phyloP scores from a whole-genome alignment of 2,797 vertebrate genomes.

The Petrocephalus sullivani region DNA sequence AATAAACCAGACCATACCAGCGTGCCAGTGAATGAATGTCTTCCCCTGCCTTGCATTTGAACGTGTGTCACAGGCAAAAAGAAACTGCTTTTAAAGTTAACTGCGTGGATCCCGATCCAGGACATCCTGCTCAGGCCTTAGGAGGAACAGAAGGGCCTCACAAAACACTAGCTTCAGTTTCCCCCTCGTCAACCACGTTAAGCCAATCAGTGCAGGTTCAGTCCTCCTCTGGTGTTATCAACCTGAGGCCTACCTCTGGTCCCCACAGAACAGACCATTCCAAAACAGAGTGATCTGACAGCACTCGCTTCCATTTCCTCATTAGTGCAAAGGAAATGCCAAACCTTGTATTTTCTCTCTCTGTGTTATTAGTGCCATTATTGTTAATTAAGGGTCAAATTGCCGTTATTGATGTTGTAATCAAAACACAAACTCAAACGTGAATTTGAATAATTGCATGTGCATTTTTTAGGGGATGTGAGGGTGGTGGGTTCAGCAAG shows the following conservation, averaged over 20 bases:
- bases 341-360: constrained; percentile 17
- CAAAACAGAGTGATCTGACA: not conserved
- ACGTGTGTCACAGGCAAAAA: constrained; percentile 9
- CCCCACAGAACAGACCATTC: not conserved
- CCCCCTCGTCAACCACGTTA: not conserved
- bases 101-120: not conserved
- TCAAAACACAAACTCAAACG: constrained; percentile 18
- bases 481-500: not conserved
- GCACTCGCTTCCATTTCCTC: constrained; percentile 16
- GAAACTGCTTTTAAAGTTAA: constrained; percentile 8
- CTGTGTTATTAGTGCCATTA: constrained; percentile 25
- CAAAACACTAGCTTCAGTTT: not conserved
- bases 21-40: not conserved
- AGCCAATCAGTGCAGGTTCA: not conserved
- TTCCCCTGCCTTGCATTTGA: not conserved
- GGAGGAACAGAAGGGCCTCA: not conserved
- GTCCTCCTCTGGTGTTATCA: not conserved
- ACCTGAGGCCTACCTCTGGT: not conserved
- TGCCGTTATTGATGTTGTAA: constrained; percentile 22
- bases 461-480: not conserved
- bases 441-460: constrained; percentile 18
- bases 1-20: not conserved
- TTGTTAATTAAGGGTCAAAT: constrained; percentile 27
- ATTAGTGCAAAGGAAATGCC: constrained; percentile 28
- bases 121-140: not conserved